These are phyloP conservation scores for Pycnonotus jocosus DNA, from an alignment of 2,113 vertebrate species.

Conservation along the genomic window DNA sequence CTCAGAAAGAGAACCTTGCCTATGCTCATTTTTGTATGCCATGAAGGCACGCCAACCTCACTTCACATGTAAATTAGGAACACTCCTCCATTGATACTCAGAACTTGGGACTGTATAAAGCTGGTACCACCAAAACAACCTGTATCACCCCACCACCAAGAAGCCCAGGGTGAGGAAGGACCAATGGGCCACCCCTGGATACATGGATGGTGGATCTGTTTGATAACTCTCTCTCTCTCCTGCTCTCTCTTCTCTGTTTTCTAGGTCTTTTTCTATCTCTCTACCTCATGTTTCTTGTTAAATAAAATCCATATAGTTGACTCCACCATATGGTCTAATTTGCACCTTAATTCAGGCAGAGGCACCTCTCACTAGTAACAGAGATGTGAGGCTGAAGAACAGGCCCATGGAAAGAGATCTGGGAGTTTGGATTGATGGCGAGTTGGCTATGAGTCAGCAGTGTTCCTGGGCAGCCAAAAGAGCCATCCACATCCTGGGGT, in stretches of 20 bases:
- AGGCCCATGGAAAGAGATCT: background rate
- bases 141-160: background rate
- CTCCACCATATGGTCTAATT: background rate
- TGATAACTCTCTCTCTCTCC: background rate
- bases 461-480: background rate
- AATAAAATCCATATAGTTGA: background rate
- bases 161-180: background rate
- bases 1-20: background rate
- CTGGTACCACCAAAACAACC: background rate
- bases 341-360: background rate
- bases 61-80: background rate
- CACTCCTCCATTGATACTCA: fast-evolving
- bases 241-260: background rate
- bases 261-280: background rate
- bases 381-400: background rate
- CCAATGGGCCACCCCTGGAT: background rate
- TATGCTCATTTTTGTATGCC: background rate
- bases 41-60: fast-evolving
- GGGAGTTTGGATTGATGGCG: background rate
- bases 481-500: background rate
- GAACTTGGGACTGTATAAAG: background rate
- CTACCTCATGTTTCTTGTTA: background rate
- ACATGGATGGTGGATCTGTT: background rate
- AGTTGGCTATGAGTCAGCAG: background rate
- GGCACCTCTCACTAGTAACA: background rate